Evolutionary conservation across 2,113 vertebrate genomes (phyloP), one percentile per base, ranked within the genome.

Genomic region (Cettia cetti): DNA sequence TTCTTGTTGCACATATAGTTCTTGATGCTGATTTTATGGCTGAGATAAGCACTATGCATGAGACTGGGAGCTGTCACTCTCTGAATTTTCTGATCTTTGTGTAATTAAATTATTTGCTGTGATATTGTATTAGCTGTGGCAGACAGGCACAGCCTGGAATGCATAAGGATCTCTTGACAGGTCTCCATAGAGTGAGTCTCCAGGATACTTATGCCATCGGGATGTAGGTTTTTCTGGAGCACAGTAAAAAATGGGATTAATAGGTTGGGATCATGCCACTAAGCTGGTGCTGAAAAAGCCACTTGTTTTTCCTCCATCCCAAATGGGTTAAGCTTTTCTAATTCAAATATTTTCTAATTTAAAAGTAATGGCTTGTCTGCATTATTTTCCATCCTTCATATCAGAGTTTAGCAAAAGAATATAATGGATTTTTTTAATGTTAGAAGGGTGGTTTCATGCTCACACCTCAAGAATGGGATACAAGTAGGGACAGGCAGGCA

Each of bases 91-190:
- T 74, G 30, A 44, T 91, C 47, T 90, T 77, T 7, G 4, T 53
- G n/a, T 81, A 88, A 83, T 90, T 68, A 45, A 71, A 89, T 86
- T 88, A 63, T 44, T 85, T 74, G 13, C 33, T 17, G 10, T 70
- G 39, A 37, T 77, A 77, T 3, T 82, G 15, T 65, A 70, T 80
- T 66, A 86, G 18, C 52, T 49, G 35, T 42, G 50, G 54, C 59
- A 80, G 70, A 45, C 57, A 82, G 35, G 45, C 60, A 39, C 60
- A 65, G 45, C 39, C 50, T 69, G 54, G 84, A 84, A 59, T 70
- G 24, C 5, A 0, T 71, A 54, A 77, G 23, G 49, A 64, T 82
- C 33, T 78, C 40, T 60, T 21, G 19, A 53, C 53, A 22, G 39
- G 15, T 59, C 52, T n/a, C 54, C 5, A 15, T 24, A 24, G 50